Evolutionary conservation across 1,140 invertebrate genomes (phyloP), one percentile per base, ranked within the genome.

Genomic region (Nylanderia fulva): DNA sequence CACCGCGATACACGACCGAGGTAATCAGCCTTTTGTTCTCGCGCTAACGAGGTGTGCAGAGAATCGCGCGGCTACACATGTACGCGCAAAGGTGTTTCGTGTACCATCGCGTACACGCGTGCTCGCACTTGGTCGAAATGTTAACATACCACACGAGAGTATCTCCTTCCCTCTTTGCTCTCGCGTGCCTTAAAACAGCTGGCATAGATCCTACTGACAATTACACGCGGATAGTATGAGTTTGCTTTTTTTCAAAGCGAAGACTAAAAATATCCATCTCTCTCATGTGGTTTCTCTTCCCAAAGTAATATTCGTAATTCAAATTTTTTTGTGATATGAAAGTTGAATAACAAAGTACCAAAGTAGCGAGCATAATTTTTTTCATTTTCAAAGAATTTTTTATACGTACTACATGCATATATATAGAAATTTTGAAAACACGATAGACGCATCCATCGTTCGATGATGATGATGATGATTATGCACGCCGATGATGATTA

Each of bases 1-100:
- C 68, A 48, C 66, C 56, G 63, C 80, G 64, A 84, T 85, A 85
- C 84, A 79, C 76, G 84, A 85, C 84, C 80, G 45, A 68, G 85
- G 60, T 90, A 91, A 89, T 91, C 86, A 86, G 85, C 66, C 91
- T 90, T 90, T 91, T 89, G 87, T 91, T 86, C 66, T 58, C 39
- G 48, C 61, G 80, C 56, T 91, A 90, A 91, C 88, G 87, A 91
- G 88, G 42, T 76, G 82, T 54, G 54, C 60, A 83, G 76, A 84
- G 82, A 72, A 86, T 86, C 71, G 39, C 72, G 39, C 54, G 21
- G 33, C 33, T 77, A 36, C 13, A 21, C 21, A 8, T 33, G 18
- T 29, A 63, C 52, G 39, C 45, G 9, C 52, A 36, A 79, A 79
- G 61, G 75, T n/a, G n/a, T 45, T 27, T 29, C 72, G 36, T 58